Conservation (phyloP, 2,797 vertebrate genomes). For the Rallus crepitans region DNA sequence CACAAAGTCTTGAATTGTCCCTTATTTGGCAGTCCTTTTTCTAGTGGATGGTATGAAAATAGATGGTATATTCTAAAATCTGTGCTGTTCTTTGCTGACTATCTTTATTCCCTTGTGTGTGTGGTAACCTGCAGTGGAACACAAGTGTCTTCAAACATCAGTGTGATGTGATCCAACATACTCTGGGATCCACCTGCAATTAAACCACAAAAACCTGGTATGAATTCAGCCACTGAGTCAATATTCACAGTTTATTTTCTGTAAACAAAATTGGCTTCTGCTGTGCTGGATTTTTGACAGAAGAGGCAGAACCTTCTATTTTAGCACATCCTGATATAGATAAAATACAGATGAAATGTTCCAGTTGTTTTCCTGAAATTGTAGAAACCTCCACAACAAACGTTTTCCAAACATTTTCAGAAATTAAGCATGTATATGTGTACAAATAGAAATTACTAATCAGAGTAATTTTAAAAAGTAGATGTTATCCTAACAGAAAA, state of each 20-base stretch:
- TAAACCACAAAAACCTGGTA: background rate
- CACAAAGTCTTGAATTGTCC: background rate
- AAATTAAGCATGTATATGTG: background rate
- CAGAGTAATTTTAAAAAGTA: background rate
- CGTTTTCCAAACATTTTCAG: background rate
- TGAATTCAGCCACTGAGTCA: background rate
- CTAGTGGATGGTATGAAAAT: too few relatives aligned
- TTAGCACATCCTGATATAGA: background rate
- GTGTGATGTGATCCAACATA: background rate
- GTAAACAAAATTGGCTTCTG: background rate
- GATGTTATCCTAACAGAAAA: background rate
- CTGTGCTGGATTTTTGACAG: background rate
- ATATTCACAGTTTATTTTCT: background rate
- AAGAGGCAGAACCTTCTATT: background rate
- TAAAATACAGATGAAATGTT: background rate
- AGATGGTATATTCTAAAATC: background rate
- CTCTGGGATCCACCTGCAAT: background rate
- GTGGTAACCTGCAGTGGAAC: background rate
- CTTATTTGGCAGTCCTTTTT: background rate
- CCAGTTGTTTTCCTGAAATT: background rate
- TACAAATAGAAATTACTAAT: background rate
- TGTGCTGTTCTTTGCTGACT: background rate
- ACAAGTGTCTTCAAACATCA: background rate
- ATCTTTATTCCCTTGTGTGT: background rate
- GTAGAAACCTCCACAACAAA: background rate